phyloP scores from a whole-genome alignment of 1,140 invertebrate genomes.

The Aphaenogaster ashmeadi region DNA sequence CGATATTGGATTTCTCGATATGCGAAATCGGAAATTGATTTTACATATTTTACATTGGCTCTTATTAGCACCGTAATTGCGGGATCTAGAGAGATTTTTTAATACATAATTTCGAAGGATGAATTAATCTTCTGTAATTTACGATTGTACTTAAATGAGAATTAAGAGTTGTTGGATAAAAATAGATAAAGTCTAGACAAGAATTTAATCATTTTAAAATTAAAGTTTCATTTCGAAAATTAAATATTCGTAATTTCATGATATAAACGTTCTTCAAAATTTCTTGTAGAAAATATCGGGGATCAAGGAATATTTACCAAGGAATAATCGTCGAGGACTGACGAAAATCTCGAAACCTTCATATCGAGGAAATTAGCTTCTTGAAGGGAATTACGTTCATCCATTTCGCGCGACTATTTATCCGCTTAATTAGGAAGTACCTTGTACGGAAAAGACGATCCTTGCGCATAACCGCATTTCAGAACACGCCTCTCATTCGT shows the following conservation, averaged over 20 bases:
- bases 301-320: too few relatives aligned
- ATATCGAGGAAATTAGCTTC: neutral
- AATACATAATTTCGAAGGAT: neutral
- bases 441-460: neutral
- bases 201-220: neutral
- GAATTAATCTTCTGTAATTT: neutral
- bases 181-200: neutral
- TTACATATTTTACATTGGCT: neutral
- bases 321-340: neutral
- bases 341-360: neutral
- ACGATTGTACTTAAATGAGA: neutral
- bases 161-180: neutral
- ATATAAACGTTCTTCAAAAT: neutral
- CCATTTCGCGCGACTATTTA: slow-evolving; percentile 22
- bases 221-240: neutral
- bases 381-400: slow-evolving; percentile 27
- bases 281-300: neutral
- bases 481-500: slow-evolving; percentile 2
- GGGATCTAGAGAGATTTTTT: neutral
- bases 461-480: neutral
- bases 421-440: slow-evolving; percentile 26
- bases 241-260: neutral
- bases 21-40: neutral
- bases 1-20: slow-evolving; percentile 26
- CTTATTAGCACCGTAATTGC: neutral